Percentiles rank a stretch among this genome's conserved stretches.
phyloP scores from a whole-genome alignment of 2,797 vertebrate genomes.

The Cygnus olor region DNA sequence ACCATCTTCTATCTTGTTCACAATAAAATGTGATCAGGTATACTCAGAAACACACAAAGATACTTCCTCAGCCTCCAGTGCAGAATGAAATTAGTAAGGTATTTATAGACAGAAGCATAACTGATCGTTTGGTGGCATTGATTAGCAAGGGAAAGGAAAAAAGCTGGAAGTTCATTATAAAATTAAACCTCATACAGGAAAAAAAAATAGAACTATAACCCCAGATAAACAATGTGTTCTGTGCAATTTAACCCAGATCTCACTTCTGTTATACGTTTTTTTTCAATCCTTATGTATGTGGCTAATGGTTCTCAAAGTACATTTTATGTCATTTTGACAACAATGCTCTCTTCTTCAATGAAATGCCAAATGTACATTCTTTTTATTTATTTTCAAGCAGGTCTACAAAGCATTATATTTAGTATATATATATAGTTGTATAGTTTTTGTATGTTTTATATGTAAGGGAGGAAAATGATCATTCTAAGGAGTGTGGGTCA shows the following conservation, averaged over 20 bases:
- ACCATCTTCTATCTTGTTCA: not conserved
- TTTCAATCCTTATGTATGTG: not conserved
- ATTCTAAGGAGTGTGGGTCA: not conserved
- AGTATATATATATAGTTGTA: not conserved
- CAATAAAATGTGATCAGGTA: not conserved
- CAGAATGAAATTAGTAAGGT: not conserved
- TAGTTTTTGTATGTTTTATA: not conserved
- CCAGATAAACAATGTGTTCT: not conserved
- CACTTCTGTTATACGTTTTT: not conserved
- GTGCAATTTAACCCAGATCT: not conserved
- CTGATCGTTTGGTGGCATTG: not conserved
- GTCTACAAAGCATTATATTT: not conserved
- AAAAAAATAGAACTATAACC: not conserved
- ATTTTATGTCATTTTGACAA: not conserved
- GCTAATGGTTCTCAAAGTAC: not conserved
- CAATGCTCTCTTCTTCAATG: not conserved
- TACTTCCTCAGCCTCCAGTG: not conserved
- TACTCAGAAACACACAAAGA: not conserved
- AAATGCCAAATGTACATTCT: not conserved
- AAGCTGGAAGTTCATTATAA: not conserved
- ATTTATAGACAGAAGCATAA: not conserved
- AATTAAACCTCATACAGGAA: not conserved
- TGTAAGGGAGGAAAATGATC: not conserved
- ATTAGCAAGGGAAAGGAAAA: not conserved
- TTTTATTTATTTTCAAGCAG: not conserved